Evolutionary conservation across 92 coral and sea anemone species (phyloP), one percentile per base, ranked within the genome.

Genomic region (Phenganax subtilis): DNA sequence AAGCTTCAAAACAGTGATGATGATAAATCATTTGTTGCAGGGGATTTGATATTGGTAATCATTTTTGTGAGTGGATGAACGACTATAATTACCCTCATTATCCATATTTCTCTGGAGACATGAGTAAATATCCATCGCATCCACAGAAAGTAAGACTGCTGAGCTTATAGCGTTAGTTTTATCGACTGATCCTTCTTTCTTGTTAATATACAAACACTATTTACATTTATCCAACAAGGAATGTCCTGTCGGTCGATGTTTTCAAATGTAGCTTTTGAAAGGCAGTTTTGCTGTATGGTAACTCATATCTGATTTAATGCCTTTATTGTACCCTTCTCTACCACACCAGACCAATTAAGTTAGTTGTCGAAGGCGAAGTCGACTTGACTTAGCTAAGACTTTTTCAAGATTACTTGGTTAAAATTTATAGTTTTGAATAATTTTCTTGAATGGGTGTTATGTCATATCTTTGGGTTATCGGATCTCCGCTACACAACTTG

Each of bases 41-140:
- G 57, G 92, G 92, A 8, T 90, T 85, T 88, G 98, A 93, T 59
- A 80, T 93, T 10, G 98, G 97, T 3, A 93, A 93, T 37, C 97
- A 93, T 82, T 93, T 93, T 75, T 85, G 90, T 72, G 97, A 93
- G 84, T 93, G 97, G 93, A 88, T 86, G 54, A 51, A 75, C 37
- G 90, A 93, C 80, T 93, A 91, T 75, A 81, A 67, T 0, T 61
- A 83, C 17, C 85, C 90, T 10, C 86, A 90, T 9, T 86, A 90
- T 3, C 91, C 89, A 7, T 88, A 88, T 72, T 93, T 91, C 78
- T 29, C 75, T 20, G n/a, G 75, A 52, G 84, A 76, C 20, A 66
- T 68, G 8, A 83, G 84, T 31, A 65, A 69, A 9, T 93, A 88
- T 79, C 93, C 97, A 47, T 78, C 93, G 0, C 83, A 72, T 60